Evolutionary conservation across 2,113 vertebrate genomes (phyloP).

Genomic region (Chionodraco myersi): DNA sequence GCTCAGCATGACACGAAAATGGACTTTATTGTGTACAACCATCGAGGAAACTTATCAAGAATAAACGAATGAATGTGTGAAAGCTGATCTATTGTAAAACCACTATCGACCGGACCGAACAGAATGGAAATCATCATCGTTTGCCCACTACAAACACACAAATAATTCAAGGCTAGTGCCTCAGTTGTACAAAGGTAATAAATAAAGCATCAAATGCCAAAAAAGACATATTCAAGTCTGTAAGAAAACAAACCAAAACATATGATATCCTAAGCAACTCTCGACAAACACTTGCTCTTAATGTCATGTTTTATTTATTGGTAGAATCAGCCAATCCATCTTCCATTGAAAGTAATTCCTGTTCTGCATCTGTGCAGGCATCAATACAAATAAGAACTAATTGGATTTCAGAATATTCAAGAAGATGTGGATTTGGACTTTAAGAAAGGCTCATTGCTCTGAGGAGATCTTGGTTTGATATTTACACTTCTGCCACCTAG

Average conservation of each 20-base stretch:
- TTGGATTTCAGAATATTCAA: too few species aligned
- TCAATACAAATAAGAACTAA: neutral
- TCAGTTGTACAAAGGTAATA: neutral
- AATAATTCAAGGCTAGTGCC: slow-evolving; percentile 6
- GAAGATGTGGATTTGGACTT: too few species aligned
- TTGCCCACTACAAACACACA: neutral
- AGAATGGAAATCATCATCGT: neutral
- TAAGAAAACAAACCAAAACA: neutral
- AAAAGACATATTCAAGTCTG: neutral
- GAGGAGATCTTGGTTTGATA: neutral
- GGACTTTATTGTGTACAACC: neutral
- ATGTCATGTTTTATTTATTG: slow-evolving; percentile 2
- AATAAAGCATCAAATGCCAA: neutral
- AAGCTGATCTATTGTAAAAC: neutral
- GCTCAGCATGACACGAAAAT: neutral
- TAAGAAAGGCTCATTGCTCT: too few species aligned
- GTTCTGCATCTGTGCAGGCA: slow-evolving; percentile 8
- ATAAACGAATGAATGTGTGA: neutral
- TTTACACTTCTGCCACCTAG: slow-evolving; percentile 32
- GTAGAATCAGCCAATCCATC: neutral
- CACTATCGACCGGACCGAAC: neutral
- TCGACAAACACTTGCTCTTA: slow-evolving; percentile 1
- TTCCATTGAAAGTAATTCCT: slow-evolving; percentile 4
- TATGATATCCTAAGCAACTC: neutral
- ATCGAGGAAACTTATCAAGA: neutral